A percentile compares a stretch with the other conserved stretches of the same genome.
phyloP scores from a whole-genome alignment of 2,888 invertebrate genomes.

The Lasius fuliginosus region DNA sequence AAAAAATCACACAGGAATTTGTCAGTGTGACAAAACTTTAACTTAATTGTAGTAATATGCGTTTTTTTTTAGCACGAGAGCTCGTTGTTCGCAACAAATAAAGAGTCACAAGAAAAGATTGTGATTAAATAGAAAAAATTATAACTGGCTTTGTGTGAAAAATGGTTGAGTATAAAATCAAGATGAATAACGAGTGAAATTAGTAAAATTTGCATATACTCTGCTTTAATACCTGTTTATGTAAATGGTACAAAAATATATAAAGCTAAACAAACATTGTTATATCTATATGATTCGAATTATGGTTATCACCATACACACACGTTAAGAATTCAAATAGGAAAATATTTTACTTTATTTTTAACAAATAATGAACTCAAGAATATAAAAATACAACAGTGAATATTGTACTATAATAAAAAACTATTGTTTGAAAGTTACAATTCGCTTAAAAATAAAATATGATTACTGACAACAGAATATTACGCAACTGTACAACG shows the following conservation, averaged over 20 bases:
- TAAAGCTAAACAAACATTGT: background rate
- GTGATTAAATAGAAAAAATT: background rate
- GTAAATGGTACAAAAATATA: background rate
- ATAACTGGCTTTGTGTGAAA: background rate
- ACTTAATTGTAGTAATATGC: background rate
- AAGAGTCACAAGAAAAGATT: background rate
- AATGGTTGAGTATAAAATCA: background rate
- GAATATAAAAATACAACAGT: background rate
- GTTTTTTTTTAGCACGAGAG: background rate
- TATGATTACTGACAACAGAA: background rate
- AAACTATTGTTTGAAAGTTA: background rate
- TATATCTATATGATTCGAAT: background rate
- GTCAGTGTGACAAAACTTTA: background rate
- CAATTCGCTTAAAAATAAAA: background rate
- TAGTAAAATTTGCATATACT: background rate
- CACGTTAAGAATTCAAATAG: background rate
- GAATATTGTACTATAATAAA: no score
- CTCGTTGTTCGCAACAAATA: background rate
- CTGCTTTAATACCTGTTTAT: background rate
- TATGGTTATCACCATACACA: background rate
- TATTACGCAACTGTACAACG: background rate
- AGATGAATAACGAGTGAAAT: background rate
- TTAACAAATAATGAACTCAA: background rate
- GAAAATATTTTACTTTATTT: background rate
- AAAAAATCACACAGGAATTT: background rate